Evolutionary conservation across 1,140 invertebrate genomes (phyloP).

Genomic region (Polyergus mexicanus): DNA sequence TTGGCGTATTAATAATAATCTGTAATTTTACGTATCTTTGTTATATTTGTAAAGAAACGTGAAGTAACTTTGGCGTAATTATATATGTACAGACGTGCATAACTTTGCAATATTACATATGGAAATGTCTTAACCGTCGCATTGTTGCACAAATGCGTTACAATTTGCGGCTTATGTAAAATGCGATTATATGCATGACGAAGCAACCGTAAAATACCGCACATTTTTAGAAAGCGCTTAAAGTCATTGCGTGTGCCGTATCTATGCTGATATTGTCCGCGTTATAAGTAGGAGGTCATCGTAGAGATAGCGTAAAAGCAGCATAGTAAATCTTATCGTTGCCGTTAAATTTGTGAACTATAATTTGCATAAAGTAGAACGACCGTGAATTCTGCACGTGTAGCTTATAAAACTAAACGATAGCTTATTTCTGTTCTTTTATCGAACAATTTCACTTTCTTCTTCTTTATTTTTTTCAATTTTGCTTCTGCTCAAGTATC

Average conservation of each 20-base stretch:
- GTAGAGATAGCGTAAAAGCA: constrained; percentile 56
- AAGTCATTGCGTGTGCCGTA: constrained; percentile 40
- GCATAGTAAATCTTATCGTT: constrained; percentile 53
- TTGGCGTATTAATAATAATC: not conserved
- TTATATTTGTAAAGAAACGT: not conserved
- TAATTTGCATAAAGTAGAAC: constrained; percentile 51
- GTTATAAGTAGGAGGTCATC: constrained; percentile 51
- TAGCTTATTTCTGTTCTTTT: not conserved
- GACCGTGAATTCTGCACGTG: constrained; percentile 26
- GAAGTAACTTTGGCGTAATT: not conserved
- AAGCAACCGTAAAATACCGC: constrained; percentile 26
- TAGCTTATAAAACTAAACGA: constrained; percentile 22
- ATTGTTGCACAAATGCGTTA: constrained; percentile 40
- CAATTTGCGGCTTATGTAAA: constrained; percentile 61
- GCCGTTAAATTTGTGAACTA: constrained; percentile 39
- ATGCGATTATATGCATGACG: constrained; percentile 56
- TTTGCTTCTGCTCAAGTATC: not conserved
- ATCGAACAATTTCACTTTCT: not conserved
- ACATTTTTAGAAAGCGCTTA: constrained; percentile 57
- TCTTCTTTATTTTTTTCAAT: not conserved
- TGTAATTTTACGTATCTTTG: not conserved
- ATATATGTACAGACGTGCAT: constrained; percentile 2
- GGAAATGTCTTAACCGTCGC: constrained; percentile 32
- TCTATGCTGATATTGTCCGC: constrained; percentile 32
- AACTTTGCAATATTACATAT: constrained; percentile 51